A percentile compares a stretch with the other conserved stretches of the same genome.
These are phyloP conservation scores for Trogon surrucura DNA, from an alignment of 2,113 vertebrate species.

Conservation along the genomic window DNA sequence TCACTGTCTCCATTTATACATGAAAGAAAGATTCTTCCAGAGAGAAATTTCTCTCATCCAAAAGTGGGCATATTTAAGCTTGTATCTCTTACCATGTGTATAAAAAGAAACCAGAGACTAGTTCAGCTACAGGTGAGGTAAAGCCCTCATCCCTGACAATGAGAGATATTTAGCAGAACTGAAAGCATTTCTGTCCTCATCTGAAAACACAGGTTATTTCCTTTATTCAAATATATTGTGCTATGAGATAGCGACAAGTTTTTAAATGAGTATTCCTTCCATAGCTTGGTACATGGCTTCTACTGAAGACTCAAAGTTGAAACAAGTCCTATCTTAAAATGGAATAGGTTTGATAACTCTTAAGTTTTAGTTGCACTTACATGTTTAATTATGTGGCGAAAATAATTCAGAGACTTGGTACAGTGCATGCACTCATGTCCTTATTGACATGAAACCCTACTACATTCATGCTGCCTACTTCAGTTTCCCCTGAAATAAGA, in stretches of 20 bases:
- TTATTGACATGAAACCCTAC: neutral
- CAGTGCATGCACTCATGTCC: neutral
- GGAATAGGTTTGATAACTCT: neutral
- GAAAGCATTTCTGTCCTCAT: neutral
- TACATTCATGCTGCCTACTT: neutral
- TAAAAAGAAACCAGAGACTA: neutral
- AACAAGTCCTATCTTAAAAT: neutral
- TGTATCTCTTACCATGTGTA: neutral
- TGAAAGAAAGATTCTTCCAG: neutral
- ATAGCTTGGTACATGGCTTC: neutral
- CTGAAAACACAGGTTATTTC: neutral
- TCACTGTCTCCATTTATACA: neutral
- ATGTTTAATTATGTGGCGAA: neutral
- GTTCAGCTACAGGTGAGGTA: neutral
- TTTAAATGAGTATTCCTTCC: neutral
- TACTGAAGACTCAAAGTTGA: neutral
- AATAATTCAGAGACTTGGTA: neutral
- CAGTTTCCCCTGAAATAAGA: neutral
- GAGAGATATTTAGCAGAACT: neutral
- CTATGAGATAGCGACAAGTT: neutral
- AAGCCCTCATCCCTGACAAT: neutral
- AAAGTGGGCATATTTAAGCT: neutral
- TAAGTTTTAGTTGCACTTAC: neutral
- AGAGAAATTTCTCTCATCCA: neutral
- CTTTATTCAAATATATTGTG: neutral